These are phyloP conservation scores for Anolis apletophallus DNA, from an alignment of 2,797 vertebrate genomes.

Conservation along the genomic window DNA sequence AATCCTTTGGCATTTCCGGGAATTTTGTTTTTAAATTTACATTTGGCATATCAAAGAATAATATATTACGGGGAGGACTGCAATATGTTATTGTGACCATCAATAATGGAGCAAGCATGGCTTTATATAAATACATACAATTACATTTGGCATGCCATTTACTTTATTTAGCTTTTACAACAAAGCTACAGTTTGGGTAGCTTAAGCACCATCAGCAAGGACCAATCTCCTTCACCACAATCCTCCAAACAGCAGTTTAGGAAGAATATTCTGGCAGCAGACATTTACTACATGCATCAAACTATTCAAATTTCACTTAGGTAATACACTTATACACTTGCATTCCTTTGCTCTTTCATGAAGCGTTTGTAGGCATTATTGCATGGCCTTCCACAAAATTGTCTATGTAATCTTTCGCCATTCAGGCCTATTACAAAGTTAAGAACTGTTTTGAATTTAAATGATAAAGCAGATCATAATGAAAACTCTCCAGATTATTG, in stretches of 20 bases:
- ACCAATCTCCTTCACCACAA: conserved; percentile 46
- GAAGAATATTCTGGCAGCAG: conserved; percentile 59
- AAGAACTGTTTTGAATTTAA: background rate
- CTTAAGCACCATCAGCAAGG: conserved; percentile 41
- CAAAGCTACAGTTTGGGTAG: conserved; percentile 55
- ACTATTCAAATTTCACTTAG: conserved; percentile 46
- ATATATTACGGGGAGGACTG: conserved; percentile 43
- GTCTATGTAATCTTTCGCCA: conserved; percentile 6
- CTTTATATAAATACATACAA: conserved; percentile 53
- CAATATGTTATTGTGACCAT: conserved; percentile 28
- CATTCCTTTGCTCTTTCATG: conserved; percentile 29
- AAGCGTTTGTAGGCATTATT: conserved; percentile 28
- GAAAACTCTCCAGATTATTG: conserved; percentile 8
- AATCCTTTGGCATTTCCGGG: conserved; percentile 36
- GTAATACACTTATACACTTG: conserved; percentile 23
- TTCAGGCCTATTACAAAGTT: conserved; percentile 42
- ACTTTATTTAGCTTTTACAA: conserved; percentile 68
- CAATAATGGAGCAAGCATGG: conserved; percentile 27
- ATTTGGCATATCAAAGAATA: conserved; percentile 38
- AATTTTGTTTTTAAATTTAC: conserved; percentile 40
- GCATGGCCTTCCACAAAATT: conserved; percentile 13
- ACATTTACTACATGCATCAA: conserved; percentile 52
- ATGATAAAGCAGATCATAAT: background rate
- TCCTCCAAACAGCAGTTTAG: conserved; percentile 51
- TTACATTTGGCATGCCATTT: conserved; percentile 59